These are phyloP conservation scores for Vollenhovia emeryi DNA, from an alignment of 1,140 invertebrate genomes.

Conservation along the genomic window DNA sequence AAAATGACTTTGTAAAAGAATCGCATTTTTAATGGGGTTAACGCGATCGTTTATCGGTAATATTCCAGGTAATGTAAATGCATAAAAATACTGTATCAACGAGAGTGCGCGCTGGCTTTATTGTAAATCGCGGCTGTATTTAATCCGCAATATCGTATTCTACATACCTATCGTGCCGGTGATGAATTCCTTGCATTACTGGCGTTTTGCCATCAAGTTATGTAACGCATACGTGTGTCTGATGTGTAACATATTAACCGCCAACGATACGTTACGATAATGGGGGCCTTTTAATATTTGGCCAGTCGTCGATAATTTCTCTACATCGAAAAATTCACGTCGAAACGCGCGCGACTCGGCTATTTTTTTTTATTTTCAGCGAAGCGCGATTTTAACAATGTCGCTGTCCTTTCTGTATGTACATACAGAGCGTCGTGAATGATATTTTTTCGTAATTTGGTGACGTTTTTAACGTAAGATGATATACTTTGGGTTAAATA, in stretches of 20 bases:
- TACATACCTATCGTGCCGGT: constrained; percentile 63
- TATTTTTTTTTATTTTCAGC: constrained; percentile 28
- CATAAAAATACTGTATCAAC: constrained; percentile 65
- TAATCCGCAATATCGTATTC: constrained; percentile 69
- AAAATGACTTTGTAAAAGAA: constrained; percentile 47
- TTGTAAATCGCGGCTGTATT: constrained; percentile 62
- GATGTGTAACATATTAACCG: constrained; percentile 64
- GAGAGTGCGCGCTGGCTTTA: constrained; percentile 59
- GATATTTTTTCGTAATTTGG: no score
- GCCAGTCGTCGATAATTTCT: constrained; percentile 52
- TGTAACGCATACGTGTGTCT: constrained; percentile 54
- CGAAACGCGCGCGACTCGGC: constrained; percentile 45
- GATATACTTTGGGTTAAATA: neutral
- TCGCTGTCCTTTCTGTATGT: neutral
- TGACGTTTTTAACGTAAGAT: neutral
- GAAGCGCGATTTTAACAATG: constrained; percentile 25
- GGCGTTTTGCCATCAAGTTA: constrained; percentile 54
- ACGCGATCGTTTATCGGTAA: constrained; percentile 62
- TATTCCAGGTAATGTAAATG: constrained; percentile 49
- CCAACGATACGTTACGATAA: constrained; percentile 64
- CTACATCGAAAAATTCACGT: constrained; percentile 60
- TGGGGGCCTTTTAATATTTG: constrained; percentile 67
- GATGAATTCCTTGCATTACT: constrained; percentile 72
- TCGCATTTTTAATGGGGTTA: constrained; percentile 66
- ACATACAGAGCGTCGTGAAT: neutral